Evolutionary conservation across 2,113 vertebrate species (phyloP), one percentile per base, ranked within the genome.

Genomic region (Oplegnathus fasciatus): DNA sequence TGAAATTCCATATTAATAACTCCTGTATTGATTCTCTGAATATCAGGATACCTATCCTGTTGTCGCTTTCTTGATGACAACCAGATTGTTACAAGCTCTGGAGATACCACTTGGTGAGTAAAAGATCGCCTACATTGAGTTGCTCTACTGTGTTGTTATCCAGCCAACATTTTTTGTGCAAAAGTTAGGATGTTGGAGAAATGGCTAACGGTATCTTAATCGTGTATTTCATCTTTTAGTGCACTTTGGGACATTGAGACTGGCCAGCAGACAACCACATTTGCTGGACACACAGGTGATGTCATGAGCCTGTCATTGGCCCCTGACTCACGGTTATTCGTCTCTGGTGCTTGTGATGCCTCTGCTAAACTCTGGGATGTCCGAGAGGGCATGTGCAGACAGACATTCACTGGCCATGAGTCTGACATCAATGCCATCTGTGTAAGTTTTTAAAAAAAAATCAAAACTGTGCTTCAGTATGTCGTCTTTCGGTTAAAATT

Each of bases 211-310:
- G 11, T 78, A 11, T 86, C n/a, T 69, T 50, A 26, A 82, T 73
- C 15, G 0, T 42, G 4, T 15, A 9, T 85, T 74, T 74, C 28
- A 42, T 76, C 83, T 55, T 85, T 6, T 75, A 99, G 98, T 77
- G 98, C 98, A 90, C 97, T 99, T 93, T 99, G 98, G 98, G 98
- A 99, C 94, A 99, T 99, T 84, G 98, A 99, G 95, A 99, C 98
- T 37, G 98, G 98, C 93, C 98, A 99, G 95, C 98, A 99, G 95
- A 99, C 98, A 9, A 99, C 98, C 91, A 99, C 98, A 0, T 99
- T 99, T 89, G 98, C 98, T 68, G 98, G 98, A 83, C 98, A 99
- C 93, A 99, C 98, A 61, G 98, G 98, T 68, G 98, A 99, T 1
- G 98, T 99, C 86, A 99, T 99, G 98, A 99, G 98, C 84, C 96